Evolutionary conservation across 2,888 invertebrate genomes (phyloP).

Genomic region (Romanomermis culicivorax): DNA sequence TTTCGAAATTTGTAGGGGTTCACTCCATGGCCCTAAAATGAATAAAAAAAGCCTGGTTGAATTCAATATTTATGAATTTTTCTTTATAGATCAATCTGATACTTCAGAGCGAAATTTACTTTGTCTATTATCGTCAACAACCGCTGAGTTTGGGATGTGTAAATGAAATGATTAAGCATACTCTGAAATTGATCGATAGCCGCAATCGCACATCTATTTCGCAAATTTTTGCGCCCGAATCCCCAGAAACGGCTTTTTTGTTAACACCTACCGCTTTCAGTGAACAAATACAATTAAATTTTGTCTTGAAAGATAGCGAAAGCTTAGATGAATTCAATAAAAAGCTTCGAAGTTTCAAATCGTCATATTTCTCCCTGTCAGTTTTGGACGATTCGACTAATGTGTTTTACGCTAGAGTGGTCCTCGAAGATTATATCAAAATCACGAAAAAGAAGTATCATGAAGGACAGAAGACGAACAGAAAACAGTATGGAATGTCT

Average conservation of each 20-base stretch:
- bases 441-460: too few relatives aligned
- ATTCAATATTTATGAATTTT: not conserved
- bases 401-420: not conserved
- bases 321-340: not conserved
- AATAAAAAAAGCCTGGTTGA: not conserved
- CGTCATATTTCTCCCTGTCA: not conserved
- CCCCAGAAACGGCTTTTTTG: too few relatives aligned
- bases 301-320: constrained; percentile 5
- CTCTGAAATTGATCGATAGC: too few relatives aligned
- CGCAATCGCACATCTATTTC: too few relatives aligned
- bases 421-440: not conserved
- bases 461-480: too few relatives aligned
- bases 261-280: not conserved
- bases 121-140: not conserved
- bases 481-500: too few relatives aligned
- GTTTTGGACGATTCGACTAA: not conserved
- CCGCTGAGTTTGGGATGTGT: too few relatives aligned
- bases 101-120: not conserved
- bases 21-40: too few relatives aligned
- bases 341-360: not conserved
- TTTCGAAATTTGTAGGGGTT: not conserved
- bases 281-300: constrained; percentile 2
- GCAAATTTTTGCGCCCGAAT: too few relatives aligned
- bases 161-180: too few relatives aligned
- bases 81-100: not conserved